phyloP scores from a whole-genome alignment of 2,888 invertebrate species.

The Cyclophora albipunctata region DNA sequence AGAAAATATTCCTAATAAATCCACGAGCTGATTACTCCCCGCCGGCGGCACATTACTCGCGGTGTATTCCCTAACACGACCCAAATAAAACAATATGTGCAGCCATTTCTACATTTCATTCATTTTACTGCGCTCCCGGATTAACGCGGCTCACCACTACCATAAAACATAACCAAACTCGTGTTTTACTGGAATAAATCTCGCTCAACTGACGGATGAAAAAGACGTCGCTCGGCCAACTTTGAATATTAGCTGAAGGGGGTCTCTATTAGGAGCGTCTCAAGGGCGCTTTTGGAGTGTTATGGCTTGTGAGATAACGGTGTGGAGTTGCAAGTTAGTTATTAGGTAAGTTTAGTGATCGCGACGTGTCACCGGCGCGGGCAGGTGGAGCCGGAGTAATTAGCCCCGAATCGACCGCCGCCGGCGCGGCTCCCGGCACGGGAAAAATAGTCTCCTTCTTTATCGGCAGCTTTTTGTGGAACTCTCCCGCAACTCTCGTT shows the following conservation, averaged over 20 bases:
- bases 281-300: conserved; percentile 29
- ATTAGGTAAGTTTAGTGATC: conserved; percentile 59
- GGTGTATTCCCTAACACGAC: background rate
- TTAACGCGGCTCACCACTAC: conserved; percentile 25
- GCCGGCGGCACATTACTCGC: too few species aligned
- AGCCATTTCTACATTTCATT: conserved; percentile 13
- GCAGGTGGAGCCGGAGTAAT: conserved; percentile 27
- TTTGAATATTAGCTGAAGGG: conserved; percentile 10
- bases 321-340: conserved; percentile 36
- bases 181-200: conserved; percentile 46
- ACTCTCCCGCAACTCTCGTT: too few species aligned
- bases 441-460: too few species aligned
- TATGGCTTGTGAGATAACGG: conserved; percentile 18
- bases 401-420: conserved; percentile 29
- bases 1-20: too few species aligned
- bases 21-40: too few species aligned
- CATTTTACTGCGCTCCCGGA: conserved; percentile 26
- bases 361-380: conserved; percentile 39
- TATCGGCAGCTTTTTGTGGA: too few species aligned
- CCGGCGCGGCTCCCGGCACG: too few species aligned
- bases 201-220: conserved; percentile 34
- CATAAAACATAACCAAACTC: conserved; percentile 35
- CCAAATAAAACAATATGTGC: conserved; percentile 21
- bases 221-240: conserved; percentile 26
- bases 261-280: conserved; percentile 21